Percentiles rank a stretch among this genome's conserved stretches.
phyloP scores from a whole-genome alignment of 2,888 invertebrate species.

The Tipula helvola region DNA sequence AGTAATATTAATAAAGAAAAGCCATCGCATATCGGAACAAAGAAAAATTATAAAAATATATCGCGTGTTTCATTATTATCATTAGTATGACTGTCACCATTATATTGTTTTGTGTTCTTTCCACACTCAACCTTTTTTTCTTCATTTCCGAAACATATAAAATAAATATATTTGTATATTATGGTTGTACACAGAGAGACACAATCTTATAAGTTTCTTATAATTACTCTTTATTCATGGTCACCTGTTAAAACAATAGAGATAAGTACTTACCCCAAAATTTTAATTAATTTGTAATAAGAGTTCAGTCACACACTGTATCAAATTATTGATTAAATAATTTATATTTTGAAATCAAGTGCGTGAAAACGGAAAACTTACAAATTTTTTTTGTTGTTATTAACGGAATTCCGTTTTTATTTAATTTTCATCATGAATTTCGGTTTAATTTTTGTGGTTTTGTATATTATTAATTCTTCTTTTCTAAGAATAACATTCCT shows the following conservation, averaged over 20 bases:
- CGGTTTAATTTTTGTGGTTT: neutral
- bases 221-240: neutral
- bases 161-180: neutral
- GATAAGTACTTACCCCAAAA: neutral
- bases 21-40: neutral
- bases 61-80: neutral
- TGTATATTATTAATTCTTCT: neutral
- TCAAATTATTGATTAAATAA: neutral
- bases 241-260: neutral
- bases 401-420: neutral
- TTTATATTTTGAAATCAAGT: neutral
- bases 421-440: neutral
- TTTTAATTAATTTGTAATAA: neutral
- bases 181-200: neutral
- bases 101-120: neutral
- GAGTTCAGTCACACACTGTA: neutral
- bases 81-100: neutral
- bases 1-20: neutral
- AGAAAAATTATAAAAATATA: neutral
- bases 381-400: neutral
- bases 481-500: neutral
- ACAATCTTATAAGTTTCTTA: neutral
- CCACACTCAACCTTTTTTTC: neutral
- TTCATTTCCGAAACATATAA: conserved; percentile 4
- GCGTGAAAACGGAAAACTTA: neutral